A percentile compares a stretch with the other conserved stretches of the same genome.
These are phyloP conservation scores for Erebia aethiops DNA, from an alignment of 2,888 invertebrate species.

Conservation along the genomic window DNA sequence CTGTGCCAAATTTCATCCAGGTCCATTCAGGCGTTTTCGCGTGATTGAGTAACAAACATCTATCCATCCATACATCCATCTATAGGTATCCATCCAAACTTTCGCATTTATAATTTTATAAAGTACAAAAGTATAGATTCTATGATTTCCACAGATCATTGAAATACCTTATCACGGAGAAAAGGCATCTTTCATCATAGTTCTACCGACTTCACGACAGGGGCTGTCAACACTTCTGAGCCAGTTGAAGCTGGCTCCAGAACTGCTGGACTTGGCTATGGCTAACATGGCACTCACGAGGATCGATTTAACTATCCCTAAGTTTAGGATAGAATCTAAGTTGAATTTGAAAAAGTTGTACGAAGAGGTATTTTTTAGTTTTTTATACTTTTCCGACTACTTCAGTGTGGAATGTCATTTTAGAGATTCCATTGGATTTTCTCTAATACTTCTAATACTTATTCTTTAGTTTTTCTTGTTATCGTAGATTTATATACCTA, in stretches of 20 bases:
- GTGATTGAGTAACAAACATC: too few species aligned
- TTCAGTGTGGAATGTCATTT: too few species aligned
- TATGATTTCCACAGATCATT: conserved; percentile 77
- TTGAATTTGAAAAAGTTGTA: conserved; percentile 48
- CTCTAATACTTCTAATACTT: too few species aligned
- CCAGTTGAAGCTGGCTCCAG: conserved; percentile 51
- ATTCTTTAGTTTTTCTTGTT: too few species aligned
- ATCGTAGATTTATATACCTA: too few species aligned
- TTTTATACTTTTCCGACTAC: not conserved
- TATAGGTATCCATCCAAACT: too few species aligned
- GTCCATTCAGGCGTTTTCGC: too few species aligned
- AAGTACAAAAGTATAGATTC: not conserved
- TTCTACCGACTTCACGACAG: conserved; percentile 85
- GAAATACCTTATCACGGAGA: conserved; percentile 87
- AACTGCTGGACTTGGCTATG: conserved; percentile 63
- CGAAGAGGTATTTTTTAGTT: conserved; percentile 47
- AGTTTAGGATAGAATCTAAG: conserved; percentile 73
- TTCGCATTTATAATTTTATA: too few species aligned
- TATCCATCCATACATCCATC: too few species aligned
- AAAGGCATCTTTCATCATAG: conserved; percentile 86
- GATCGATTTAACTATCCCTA: conserved; percentile 86
- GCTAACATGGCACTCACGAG: conserved; percentile 66
- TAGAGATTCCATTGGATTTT: too few species aligned
- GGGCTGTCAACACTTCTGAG: conserved; percentile 75
- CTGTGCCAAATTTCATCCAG: too few species aligned